Evolutionary conservation across 2,797 vertebrate genomes (phyloP).

Genomic region (Streptopelia turtur): DNA sequence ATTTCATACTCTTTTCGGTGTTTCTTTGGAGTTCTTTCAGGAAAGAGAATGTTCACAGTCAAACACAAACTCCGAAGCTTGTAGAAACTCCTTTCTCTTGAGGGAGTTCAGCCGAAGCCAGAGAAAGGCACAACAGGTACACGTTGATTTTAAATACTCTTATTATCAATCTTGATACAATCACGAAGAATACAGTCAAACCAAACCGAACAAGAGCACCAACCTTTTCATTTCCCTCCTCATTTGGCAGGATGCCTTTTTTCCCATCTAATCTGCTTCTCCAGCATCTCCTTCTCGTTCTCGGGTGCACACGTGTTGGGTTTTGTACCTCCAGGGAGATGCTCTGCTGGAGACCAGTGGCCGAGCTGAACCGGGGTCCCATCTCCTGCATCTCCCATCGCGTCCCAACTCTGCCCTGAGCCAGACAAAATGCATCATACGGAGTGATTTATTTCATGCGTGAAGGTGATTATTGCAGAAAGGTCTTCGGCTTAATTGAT

Average conservation of each 20-base stretch:
- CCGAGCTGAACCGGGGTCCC: not conserved
- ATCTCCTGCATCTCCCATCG: not conserved
- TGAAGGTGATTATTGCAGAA: not conserved
- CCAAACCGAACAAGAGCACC: not conserved
- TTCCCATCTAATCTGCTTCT: not conserved
- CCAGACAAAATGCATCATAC: not conserved
- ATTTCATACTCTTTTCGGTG: not conserved
- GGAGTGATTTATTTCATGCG: not conserved
- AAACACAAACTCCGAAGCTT: not conserved
- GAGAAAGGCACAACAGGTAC: not conserved
- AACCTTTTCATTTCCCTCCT: not conserved
- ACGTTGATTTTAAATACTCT: not conserved
- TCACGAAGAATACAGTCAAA: not conserved
- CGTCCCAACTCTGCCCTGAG: not conserved
- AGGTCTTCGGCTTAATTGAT: slow-evolving; percentile 41
- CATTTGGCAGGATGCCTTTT: not conserved
- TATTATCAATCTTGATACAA: not conserved
- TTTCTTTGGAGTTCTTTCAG: not conserved
- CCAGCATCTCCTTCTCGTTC: not conserved
- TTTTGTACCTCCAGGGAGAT: rapidly evolving
- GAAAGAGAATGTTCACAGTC: not conserved
- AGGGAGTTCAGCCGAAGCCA: not conserved
- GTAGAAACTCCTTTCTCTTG: not conserved
- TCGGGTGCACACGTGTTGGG: rapidly evolving
- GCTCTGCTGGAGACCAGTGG: not conserved